Evolutionary conservation across 2,888 invertebrate genomes (phyloP).

Genomic region (Spilosoma lubricipeda): DNA sequence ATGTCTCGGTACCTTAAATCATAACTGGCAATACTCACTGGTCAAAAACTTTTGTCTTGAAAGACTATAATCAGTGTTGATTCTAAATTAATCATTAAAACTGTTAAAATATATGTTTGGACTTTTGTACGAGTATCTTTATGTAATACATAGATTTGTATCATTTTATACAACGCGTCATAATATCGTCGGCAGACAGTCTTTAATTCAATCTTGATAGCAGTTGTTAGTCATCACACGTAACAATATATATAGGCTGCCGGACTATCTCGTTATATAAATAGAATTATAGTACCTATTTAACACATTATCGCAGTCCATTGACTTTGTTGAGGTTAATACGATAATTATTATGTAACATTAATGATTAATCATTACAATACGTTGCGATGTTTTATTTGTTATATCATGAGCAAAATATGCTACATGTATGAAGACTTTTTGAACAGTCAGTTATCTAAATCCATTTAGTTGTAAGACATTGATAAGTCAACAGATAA

Average conservation of each 20-base stretch:
- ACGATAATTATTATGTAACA: background rate
- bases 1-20: no score
- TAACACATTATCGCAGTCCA: background rate
- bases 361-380: background rate
- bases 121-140: background rate
- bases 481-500: no score
- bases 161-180: background rate
- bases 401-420: background rate
- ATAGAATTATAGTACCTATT: background rate
- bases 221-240: background rate
- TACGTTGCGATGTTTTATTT: background rate
- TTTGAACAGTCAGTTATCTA: no score
- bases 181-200: background rate
- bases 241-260: background rate
- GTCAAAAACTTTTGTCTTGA: no score
- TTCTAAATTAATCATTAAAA: no score
- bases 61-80: no score
- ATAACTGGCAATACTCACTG: no score
- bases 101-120: no score
- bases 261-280: background rate
- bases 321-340: background rate
- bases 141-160: background rate
- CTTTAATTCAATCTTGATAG: background rate
- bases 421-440: no score
- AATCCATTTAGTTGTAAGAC: no score